These are phyloP conservation scores for Orussus abietinus DNA, from an alignment of 1,140 invertebrate genomes.

Conservation along the genomic window DNA sequence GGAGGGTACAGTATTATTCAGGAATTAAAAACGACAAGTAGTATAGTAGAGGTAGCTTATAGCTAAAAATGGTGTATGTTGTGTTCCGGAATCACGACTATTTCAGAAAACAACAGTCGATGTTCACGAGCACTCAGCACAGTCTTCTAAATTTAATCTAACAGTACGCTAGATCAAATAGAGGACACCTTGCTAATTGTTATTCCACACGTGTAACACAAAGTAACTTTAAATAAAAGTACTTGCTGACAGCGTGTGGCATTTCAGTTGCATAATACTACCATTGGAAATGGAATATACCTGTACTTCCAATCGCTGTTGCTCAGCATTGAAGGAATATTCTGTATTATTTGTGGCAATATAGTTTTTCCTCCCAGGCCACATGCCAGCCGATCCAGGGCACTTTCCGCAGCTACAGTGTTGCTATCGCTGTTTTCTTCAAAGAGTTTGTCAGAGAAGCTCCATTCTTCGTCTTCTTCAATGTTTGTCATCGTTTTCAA, in stretches of 20 bases:
- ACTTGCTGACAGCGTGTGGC: conserved; percentile 43
- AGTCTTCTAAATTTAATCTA: conserved; percentile 17
- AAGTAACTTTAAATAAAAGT: conserved; percentile 22
- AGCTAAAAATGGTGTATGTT: no score
- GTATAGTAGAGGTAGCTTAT: no score
- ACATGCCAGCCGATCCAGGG: conserved; percentile 93
- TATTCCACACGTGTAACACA: conserved; percentile 46
- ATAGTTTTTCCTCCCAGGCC: conserved; percentile 94
- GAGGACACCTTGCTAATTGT: conserved; percentile 22
- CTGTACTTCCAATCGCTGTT: conserved; percentile 77
- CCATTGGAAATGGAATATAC: conserved; percentile 31
- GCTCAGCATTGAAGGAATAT: conserved; percentile 83
- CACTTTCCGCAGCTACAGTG: conserved; percentile 92
- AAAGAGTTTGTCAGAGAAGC: conserved; percentile 61
- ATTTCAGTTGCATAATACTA: background rate
- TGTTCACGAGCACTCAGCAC: conserved; percentile 5
- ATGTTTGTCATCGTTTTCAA: conserved; percentile 96
- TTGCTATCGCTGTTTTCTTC: conserved; percentile 81
- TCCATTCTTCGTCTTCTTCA: conserved; percentile 86
- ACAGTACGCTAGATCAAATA: conserved; percentile 34
- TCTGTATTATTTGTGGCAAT: conserved; percentile 81
- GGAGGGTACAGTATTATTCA: no score
- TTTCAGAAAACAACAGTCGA: background rate
- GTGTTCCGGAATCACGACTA: conserved; percentile 2
- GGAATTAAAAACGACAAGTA: no score